Conservation (phyloP, 2,797 vertebrate species). For the Sebastes paucispinis region DNA sequence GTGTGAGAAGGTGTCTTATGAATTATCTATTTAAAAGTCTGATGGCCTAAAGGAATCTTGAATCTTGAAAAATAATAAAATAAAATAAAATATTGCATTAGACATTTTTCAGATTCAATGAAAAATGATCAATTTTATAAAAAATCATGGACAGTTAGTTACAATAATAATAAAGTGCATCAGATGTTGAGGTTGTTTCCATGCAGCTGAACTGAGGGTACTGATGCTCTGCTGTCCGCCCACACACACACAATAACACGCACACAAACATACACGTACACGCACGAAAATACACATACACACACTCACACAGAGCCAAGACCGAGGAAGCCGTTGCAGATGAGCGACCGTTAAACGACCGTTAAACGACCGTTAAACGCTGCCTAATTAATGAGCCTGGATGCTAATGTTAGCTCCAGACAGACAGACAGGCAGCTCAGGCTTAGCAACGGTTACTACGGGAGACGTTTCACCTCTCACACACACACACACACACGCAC, state of each 20-base stretch:
- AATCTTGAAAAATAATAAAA: too few species aligned
- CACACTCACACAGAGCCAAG: neutral
- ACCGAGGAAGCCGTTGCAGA: neutral
- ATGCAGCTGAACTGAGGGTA: neutral
- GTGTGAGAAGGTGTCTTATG: too few species aligned
- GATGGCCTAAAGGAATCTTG: too few species aligned
- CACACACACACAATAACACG: neutral
- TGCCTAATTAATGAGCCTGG: conserved; percentile 11
- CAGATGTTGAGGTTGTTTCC: neutral
- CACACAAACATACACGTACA: neutral
- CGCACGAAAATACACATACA: too few species aligned
- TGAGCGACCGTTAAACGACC: neutral
- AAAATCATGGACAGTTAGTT: neutral
- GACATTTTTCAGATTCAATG: too few species aligned
- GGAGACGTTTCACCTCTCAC: neutral
- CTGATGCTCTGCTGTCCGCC: conserved; percentile 22
- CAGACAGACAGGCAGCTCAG: neutral
- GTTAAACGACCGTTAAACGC: neutral
- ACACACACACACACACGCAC: neutral
- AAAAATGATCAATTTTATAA: neutral
- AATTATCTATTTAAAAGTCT: too few species aligned
- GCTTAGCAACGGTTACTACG: conserved; percentile 52
- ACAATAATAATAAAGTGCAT: neutral
- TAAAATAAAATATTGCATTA: neutral
- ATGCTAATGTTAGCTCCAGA: conserved; percentile 20